Conservation (phyloP, 2,797 vertebrate genomes). For the Lophius americanus region DNA sequence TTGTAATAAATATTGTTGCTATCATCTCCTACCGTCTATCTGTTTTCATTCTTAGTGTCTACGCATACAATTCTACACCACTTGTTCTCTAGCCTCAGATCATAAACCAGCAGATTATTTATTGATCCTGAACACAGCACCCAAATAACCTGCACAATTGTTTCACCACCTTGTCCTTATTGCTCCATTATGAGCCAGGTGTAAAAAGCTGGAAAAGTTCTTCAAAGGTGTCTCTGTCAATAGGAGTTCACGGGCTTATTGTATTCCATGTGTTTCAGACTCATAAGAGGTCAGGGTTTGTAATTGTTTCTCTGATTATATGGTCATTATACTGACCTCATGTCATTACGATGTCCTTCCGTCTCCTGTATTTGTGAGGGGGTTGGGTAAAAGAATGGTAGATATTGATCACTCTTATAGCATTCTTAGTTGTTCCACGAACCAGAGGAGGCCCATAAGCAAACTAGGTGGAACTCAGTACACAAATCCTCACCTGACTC, state of each 20-base stretch:
- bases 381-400: conserved; percentile 5
- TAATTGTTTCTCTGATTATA: conserved; percentile 49
- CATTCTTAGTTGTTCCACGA: not conserved
- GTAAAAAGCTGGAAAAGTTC: conserved; percentile 67
- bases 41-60: conserved; percentile 46
- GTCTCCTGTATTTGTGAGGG: conserved; percentile 5
- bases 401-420: no score
- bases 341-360: conserved; percentile 20
- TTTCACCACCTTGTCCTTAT: conserved; percentile 83
- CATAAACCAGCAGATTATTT: conserved; percentile 81
- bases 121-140: conserved; percentile 80
- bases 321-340: conserved; percentile 42
- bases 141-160: conserved; percentile 81
- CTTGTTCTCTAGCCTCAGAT: conserved; percentile 61
- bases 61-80: conserved; percentile 46
- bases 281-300: conserved; percentile 52
- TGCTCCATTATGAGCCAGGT: conserved; percentile 70
- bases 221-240: conserved; percentile 72
- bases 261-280: conserved; percentile 59
- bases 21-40: conserved; percentile 28
- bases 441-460: no score
- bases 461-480: no score
- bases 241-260: conserved; percentile 67
- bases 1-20: conserved; percentile 50
- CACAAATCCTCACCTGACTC: no score